A percentile compares a stretch with the other conserved stretches of the same genome.
Evolutionary conservation across 2,797 vertebrate species (phyloP).

Genomic region (Crotalus adamanteus): DNA sequence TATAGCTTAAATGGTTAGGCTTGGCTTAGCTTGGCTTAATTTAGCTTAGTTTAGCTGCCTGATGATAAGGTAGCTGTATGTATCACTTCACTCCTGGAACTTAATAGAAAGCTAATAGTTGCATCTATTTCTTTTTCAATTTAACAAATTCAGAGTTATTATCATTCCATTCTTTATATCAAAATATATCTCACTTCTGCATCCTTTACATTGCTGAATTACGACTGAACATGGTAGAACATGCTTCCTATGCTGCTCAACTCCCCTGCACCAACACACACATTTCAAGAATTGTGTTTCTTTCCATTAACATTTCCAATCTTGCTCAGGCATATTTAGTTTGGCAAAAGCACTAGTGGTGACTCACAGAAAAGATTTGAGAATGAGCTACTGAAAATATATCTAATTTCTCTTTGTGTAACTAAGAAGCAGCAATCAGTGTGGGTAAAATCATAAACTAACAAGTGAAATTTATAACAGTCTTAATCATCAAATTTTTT

Average conservation of each 20-base stretch:
- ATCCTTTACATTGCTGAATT: conserved; percentile 67
- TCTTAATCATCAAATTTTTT: conserved; percentile 56
- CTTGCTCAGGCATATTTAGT: conserved; percentile 79
- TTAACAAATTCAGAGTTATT: conserved; percentile 29
- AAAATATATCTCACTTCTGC: conserved; percentile 51
- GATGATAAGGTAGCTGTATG: not conserved
- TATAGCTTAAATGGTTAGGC: not conserved
- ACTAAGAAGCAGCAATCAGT: conserved; percentile 74
- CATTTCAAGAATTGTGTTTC: conserved; percentile 78
- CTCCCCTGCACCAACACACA: not conserved
- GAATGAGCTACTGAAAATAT: conserved; percentile 82
- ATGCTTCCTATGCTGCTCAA: conserved; percentile 40
- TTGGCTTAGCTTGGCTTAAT: not conserved
- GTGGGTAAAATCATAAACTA: conserved; percentile 30
- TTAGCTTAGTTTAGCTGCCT: not conserved
- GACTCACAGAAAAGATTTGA: conserved; percentile 80
- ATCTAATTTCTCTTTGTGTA: conserved; percentile 78
- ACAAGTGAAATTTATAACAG: not conserved
- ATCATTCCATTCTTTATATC: conserved; percentile 43
- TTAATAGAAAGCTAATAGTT: conserved; percentile 20
- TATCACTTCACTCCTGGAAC: conserved; percentile 5
- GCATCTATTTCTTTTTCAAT: conserved; percentile 33
- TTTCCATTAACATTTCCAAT: conserved; percentile 80
- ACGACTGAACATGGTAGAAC: conserved; percentile 72
- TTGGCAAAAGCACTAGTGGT: conserved; percentile 75